These are phyloP conservation scores for Anas platyrhynchos DNA, from an alignment of 2,113 vertebrate genomes.

Conservation along the genomic window DNA sequence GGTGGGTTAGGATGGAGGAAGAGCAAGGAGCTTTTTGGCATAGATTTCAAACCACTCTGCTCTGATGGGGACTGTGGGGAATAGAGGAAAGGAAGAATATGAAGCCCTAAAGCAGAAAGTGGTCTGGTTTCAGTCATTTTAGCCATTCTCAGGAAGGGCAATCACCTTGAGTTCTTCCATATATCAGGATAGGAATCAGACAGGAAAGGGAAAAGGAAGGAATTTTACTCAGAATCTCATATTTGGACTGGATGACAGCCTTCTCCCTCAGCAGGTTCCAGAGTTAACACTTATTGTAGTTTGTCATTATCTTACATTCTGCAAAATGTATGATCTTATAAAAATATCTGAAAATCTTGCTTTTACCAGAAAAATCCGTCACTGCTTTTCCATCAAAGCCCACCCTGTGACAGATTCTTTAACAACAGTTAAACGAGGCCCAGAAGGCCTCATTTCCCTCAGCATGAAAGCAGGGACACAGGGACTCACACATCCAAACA, in stretches of 20 bases:
- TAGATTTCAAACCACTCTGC: background rate
- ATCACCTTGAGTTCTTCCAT: background rate
- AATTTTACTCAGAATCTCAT: background rate
- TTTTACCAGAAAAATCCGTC: background rate
- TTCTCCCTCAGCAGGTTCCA: background rate
- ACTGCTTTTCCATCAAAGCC: background rate
- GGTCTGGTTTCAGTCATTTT: background rate
- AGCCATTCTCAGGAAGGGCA: background rate
- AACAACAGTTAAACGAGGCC: background rate
- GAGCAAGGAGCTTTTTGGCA: background rate
- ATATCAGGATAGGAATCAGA: rapidly evolving
- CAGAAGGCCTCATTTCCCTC: background rate
- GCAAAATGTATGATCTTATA: too few relatives aligned
- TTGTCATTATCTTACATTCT: background rate
- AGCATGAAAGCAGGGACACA: background rate
- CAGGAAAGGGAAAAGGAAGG: background rate
- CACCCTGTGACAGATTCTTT: background rate
- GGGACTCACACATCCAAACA: background rate
- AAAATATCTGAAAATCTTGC: background rate
- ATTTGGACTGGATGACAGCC: background rate
- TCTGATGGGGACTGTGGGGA: background rate
- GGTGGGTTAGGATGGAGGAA: background rate
- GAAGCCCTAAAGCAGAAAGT: background rate
- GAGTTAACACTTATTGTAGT: background rate
- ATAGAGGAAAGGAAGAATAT: background rate